Conservation (phyloP, 2,888 invertebrate genomes). For the Aromia moschata region DNA sequence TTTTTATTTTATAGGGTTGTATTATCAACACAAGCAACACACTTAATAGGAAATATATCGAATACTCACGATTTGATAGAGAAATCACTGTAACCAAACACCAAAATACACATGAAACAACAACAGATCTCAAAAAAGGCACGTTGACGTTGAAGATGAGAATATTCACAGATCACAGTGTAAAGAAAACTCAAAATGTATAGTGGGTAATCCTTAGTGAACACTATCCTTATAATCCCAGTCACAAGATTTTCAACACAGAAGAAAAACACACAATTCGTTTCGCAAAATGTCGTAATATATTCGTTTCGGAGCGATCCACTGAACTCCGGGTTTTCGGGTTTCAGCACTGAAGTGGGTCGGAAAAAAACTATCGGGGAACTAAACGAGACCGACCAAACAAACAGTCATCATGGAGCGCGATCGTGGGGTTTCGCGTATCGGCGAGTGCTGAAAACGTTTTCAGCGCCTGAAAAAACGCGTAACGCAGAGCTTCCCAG, state of each 20-base stretch:
- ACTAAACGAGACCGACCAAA: background rate
- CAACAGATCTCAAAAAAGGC: conserved; percentile 14
- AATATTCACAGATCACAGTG: conserved; percentile 25
- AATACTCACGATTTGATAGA: too few relatives aligned
- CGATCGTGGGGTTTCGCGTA: background rate
- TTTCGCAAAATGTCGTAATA: conserved; percentile 9
- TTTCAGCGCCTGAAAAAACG: conserved; percentile 30
- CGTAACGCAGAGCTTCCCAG: conserved; percentile 24
- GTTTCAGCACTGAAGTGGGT: conserved; percentile 8
- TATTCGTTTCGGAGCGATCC: conserved; percentile 12
- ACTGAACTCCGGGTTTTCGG: conserved; percentile 13
- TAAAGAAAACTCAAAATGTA: conserved; percentile 20
- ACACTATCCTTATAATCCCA: conserved; percentile 13
- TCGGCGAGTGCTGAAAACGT: background rate
- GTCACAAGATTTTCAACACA: conserved; percentile 10
- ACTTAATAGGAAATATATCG: too few relatives aligned
- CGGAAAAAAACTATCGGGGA: background rate
- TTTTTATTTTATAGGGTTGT: too few relatives aligned
- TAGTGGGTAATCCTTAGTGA: too few relatives aligned
- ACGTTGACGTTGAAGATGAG: conserved; percentile 12
- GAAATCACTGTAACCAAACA: conserved; percentile 14
- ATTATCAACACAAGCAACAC: too few relatives aligned
- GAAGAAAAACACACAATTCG: background rate
- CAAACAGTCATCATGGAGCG: background rate
- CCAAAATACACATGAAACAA: conserved; percentile 10